Conservation (phyloP, 2,797 vertebrate species). For the Cephalopachus bancanus region DNA sequence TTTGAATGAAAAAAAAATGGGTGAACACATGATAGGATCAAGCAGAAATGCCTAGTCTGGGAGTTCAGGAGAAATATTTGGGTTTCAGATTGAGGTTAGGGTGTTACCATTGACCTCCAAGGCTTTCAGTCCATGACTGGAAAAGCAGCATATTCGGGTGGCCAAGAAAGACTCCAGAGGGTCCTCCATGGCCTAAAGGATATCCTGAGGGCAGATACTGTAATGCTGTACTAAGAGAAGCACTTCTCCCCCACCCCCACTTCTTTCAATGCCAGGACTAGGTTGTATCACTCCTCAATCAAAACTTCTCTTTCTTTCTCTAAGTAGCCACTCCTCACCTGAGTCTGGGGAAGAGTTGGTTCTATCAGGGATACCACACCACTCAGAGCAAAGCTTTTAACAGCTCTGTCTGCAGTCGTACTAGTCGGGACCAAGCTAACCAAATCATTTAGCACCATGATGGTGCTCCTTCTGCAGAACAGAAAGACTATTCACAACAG, state of each 20-base stretch:
- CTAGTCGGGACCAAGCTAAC: neutral
- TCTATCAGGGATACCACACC: fast-evolving
- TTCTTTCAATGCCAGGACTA: neutral
- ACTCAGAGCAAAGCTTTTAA: neutral
- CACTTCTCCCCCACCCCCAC: fast-evolving
- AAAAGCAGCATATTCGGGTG: neutral
- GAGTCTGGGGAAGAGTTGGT: neutral
- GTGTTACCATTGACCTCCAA: neutral
- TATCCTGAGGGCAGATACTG: neutral
- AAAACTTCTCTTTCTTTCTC: neutral
- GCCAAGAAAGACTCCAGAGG: neutral
- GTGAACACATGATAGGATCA: neutral
- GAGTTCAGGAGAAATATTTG: neutral
- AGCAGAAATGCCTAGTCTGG: neutral
- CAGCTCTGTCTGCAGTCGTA: neutral
- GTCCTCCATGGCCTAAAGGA: neutral
- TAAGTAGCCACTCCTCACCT: neutral
- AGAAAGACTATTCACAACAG: neutral
- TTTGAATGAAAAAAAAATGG: neutral
- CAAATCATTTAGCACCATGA: neutral
- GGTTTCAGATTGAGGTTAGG: neutral
- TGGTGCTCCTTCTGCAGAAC: neutral
- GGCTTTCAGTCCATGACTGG: neutral
- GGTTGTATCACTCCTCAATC: neutral
- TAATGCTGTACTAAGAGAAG: neutral